Base-by-base conservation (phyloP, 2,888 invertebrate genomes). In the Chydorus sphaericus region DNA sequence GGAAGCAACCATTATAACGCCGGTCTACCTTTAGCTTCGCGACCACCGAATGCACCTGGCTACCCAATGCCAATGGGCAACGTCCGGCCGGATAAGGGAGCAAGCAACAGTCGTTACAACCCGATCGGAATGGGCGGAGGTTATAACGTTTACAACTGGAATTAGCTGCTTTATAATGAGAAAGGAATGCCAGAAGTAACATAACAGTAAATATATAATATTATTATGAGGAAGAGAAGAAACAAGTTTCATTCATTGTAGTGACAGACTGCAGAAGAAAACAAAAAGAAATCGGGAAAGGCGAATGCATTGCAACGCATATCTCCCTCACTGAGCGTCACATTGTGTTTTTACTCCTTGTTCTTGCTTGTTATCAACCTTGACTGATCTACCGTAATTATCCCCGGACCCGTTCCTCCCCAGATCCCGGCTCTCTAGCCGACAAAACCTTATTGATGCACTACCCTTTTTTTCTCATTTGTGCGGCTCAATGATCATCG, bases 121-220 rank as follows among this genome's bases (percentile, higher is more conserved):
- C 64, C 64, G 18, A 62, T 64, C 33, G 64, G 63, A 28, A 60
- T 62, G 59, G 64, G 64, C 8, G 63, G 63, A 48, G 63, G 63
- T 26, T 63, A 63, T 58, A 62, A 62, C 57, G 60, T 62, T 57
- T 62, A 63, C 59, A 62, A 61, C 58, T 63, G 63, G 63, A 62
- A 61, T 56, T 63, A 54, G 61, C 52, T 11, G 10, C 38, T n/a
- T n/a, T n/a, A n/a, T n/a, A 26, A 44, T 50, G 28, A 48, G 31
- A 39, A 57, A 59, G 60, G 18, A 48, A 14, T 4, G n/a, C n/a
- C n/a, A n/a, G n/a, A n/a, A n/a, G n/a, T 26, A 44, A 44, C 26
- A 44, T 44, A 28, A 44, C 44, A 28, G 44, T 26, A 44, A 28
- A 44, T 44, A n/a, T n/a, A n/a, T n/a, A n/a, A n/a, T n/a, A n/a